Base-by-base conservation (phyloP, 2,797 vertebrate genomes). In the Ficedula albicollis region DNA sequence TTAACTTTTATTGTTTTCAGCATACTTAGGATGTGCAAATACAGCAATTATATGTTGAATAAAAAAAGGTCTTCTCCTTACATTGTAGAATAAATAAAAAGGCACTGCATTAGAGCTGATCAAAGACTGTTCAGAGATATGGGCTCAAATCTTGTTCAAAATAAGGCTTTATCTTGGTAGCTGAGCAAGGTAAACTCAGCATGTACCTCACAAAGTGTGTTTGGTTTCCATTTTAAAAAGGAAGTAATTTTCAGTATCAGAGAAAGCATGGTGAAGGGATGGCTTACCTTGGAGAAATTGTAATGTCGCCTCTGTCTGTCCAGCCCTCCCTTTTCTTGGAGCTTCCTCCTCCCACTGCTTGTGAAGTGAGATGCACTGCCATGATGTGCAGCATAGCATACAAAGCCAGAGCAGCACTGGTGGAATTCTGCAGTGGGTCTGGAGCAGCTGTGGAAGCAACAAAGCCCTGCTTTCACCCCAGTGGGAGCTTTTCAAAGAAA, bases 1-100 rank as follows among this genome's bases (percentile, higher is more conserved):
- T 98, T 97, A 98, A 97, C 93, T 97, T 97, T 97, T 95, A 97
- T 97, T 97, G 95, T 96, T 97, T 97, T 96, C 92, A 92, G 72
- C 73, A 78, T 90, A 74, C 90, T 74, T 92, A 96, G 82, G 89
- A 77, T 97, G 94, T 92, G 92, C 97, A 97, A 97, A 96, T 96
- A 87, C 84, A 96, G 87, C 96, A 97, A 90, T 97, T 97, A 95
- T 27, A 84, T 88, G 84, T 84, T 96, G 90, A 96, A 79, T 92
- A 92, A 84, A 80, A 89, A 93, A 95, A 91, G 84, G 83, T 75
- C 59, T 74, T 96, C 88, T 95, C 75, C 73, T 74, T 94, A 91
- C 1, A 4, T 34, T 38, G 11, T 85, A 89, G 89, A 94, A 93
- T 93, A 95, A 66, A 94, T 96, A 93, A 93, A 78, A 97, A 96